Percentiles rank a stretch among this genome's conserved stretches.
Conservation (phyloP, 2,797 vertebrate genomes). For the Cyclura pinguis region DNA sequence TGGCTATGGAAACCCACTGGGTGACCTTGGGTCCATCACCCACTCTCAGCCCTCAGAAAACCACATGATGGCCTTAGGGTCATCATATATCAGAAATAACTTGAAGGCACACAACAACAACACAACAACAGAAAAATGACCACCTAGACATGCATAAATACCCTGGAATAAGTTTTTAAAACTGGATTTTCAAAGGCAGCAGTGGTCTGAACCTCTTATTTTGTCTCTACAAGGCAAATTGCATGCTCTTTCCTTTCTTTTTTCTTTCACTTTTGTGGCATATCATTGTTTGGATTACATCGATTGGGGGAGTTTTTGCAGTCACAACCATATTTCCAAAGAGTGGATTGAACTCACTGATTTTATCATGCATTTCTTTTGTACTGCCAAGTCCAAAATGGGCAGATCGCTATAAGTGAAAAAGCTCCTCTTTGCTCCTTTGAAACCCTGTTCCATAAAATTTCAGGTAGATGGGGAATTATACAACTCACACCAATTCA, state of each 20-base stretch:
- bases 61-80: too few species aligned
- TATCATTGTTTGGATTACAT: neutral
- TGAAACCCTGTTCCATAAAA: slow-evolving; percentile 15
- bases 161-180: neutral
- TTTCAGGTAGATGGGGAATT: neutral
- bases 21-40: too few species aligned
- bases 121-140: too few species aligned
- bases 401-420: neutral
- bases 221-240: neutral
- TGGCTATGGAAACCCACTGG: too few species aligned
- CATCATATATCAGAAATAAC: too few species aligned
- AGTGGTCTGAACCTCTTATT: neutral
- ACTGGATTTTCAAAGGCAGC: neutral
- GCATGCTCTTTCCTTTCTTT: neutral
- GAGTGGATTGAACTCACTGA: neutral
- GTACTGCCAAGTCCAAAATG: neutral
- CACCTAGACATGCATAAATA: neutral
- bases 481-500: neutral
- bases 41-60: too few species aligned
- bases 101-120: too few species aligned
- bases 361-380: neutral
- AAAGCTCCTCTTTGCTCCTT: neutral
- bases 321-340: neutral
- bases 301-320: neutral
- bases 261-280: neutral